phyloP scores from a whole-genome alignment of 2,797 vertebrate genomes.

The Tokudaia tokunoshimensis region DNA sequence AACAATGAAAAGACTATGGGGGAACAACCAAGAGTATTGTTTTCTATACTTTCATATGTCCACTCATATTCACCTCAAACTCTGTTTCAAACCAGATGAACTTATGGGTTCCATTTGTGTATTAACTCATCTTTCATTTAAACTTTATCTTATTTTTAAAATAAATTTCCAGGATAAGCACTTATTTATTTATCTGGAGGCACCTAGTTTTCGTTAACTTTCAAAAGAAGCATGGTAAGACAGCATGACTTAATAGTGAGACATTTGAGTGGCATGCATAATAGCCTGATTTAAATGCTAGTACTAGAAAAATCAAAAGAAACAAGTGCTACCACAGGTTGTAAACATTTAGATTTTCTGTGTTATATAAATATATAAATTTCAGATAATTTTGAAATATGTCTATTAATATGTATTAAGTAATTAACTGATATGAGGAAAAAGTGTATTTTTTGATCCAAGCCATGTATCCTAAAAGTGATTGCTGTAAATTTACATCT shows the following conservation, averaged over 20 bases:
- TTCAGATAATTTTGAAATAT: constrained; percentile 18
- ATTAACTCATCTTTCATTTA: neutral
- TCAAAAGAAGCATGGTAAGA: neutral
- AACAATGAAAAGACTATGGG: neutral
- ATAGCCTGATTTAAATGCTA: neutral
- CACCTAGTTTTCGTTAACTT: neutral
- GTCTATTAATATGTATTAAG: neutral
- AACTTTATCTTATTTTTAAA: constrained; percentile 44
- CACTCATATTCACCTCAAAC: neutral
- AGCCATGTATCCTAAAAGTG: neutral
- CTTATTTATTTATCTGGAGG: constrained; percentile 22
- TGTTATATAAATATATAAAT: neutral
- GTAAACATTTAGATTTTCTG: neutral
- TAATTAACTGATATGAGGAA: constrained; percentile 2
- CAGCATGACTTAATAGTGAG: neutral
- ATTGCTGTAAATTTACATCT: neutral
- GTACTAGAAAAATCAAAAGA: neutral
- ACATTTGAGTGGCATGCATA: too few species aligned
- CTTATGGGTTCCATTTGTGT: neutral
- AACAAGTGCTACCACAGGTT: neutral
- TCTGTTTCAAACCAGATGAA: constrained; percentile 13
- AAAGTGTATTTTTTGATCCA: neutral
- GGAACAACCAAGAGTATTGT: neutral
- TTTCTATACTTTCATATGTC: neutral
- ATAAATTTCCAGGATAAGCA: neutral